Evolutionary conservation across 2,888 invertebrate genomes (phyloP).

Genomic region (Microctonus brassicae): DNA sequence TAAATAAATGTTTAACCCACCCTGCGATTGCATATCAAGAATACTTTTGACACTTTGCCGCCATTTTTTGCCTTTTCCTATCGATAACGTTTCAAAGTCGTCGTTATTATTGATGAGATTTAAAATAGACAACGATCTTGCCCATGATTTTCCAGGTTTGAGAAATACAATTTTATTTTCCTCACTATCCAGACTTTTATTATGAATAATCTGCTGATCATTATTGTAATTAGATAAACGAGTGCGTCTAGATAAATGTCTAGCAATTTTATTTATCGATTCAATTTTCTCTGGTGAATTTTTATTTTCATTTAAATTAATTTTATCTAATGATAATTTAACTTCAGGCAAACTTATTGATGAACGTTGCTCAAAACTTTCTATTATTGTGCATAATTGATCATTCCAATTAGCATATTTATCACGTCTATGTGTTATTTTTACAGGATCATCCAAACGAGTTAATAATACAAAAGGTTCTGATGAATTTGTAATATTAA

Average conservation of each 20-base stretch:
- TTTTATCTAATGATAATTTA: neutral
- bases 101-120: constrained; percentile 70
- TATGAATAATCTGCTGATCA: neutral
- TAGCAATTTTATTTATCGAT: neutral
- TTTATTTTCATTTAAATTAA: neutral
- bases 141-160: constrained; percentile 79
- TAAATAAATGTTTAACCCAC: constrained; percentile 56
- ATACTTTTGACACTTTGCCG: constrained; percentile 72
- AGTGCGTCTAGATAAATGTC: neutral
- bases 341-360: neutral
- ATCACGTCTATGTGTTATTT: constrained; percentile 49
- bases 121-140: constrained; percentile 76
- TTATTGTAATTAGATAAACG: neutral
- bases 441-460: constrained; percentile 51
- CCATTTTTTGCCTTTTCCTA: constrained; percentile 73
- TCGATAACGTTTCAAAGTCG: constrained; percentile 69
- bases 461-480: constrained; percentile 45
- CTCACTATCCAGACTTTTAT: neutral
- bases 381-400: constrained; percentile 37
- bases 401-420: constrained; percentile 45
- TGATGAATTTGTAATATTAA: neutral
- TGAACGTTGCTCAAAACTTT: constrained; percentile 16
- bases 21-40: constrained; percentile 72
- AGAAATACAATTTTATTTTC: constrained; percentile 66
- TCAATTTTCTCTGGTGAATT: neutral